Evolutionary conservation across 2,113 vertebrate species (phyloP).

Genomic region (Piaya cayana): DNA sequence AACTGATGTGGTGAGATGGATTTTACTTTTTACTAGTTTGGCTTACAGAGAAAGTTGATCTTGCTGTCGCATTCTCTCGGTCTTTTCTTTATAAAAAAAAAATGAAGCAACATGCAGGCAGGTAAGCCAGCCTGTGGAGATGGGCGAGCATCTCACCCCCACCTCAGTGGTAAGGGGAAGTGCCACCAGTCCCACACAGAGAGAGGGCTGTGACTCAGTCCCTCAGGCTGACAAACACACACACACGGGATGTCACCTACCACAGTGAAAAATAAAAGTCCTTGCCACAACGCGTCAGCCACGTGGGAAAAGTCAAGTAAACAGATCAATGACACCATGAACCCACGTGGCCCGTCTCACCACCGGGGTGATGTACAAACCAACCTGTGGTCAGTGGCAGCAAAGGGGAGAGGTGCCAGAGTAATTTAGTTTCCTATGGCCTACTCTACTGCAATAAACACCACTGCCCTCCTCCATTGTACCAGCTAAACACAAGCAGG

Average conservation of each 20-base stretch:
- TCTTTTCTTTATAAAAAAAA: neutral
- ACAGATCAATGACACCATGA: neutral
- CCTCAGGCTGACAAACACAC: constrained; percentile 9
- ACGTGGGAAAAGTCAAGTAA: neutral
- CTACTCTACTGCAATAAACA: rapidly evolving
- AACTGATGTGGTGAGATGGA: constrained; percentile 80
- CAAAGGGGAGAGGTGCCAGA: neutral
- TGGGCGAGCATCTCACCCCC: rapidly evolving
- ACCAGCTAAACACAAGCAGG: neutral
- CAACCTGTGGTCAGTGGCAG: neutral
- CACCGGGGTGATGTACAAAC: neutral
- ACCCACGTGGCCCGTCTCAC: neutral
- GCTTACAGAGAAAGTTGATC: constrained; percentile 80
- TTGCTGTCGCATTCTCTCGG: constrained; percentile 18
- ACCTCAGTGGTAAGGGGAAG: neutral
- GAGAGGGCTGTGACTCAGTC: constrained; percentile 56
- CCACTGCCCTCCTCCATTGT: neutral
- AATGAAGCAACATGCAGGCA: rapidly evolving
- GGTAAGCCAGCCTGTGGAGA: neutral
- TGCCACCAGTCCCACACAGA: rapidly evolving
- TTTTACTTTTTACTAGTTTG: constrained; percentile 80
- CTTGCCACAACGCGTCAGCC: neutral
- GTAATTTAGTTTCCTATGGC: rapidly evolving
- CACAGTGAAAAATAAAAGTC: neutral
- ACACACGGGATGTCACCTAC: neutral